Evolutionary conservation across 2,113 vertebrate genomes (phyloP).

Genomic region (Tenrec ecaudatus): DNA sequence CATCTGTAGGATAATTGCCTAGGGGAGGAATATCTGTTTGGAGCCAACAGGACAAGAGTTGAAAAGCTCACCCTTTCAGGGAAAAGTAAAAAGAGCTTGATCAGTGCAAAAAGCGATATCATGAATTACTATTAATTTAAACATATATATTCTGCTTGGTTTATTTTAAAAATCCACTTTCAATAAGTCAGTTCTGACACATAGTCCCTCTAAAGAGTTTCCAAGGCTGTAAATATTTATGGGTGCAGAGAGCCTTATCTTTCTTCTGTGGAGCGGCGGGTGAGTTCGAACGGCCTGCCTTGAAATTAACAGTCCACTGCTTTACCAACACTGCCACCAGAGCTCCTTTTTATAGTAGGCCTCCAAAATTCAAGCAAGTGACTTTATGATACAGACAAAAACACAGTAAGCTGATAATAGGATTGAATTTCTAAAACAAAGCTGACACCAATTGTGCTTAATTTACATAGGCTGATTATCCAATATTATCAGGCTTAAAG

Average conservation of each 20-base stretch:
- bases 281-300: not conserved
- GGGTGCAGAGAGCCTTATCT: not conserved
- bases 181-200: not conserved
- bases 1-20: not conserved
- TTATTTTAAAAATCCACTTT: not conserved
- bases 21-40: not conserved
- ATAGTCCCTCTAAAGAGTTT: not conserved
- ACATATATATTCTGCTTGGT: slow-evolving; percentile 26
- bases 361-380: not conserved
- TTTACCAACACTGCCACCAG: not conserved
- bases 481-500: slow-evolving; percentile 53
- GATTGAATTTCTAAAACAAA: slow-evolving; percentile 50
- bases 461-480: slow-evolving; percentile 35
- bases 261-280: not conserved
- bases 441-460: not conserved
- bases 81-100: slow-evolving; percentile 36
- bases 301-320: not conserved
- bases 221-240: not conserved
- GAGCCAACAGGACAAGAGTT: not conserved
- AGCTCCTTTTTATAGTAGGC: not conserved
- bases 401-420: slow-evolving; percentile 36
- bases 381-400: slow-evolving; percentile 19
- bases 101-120: not conserved
- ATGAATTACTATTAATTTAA: not conserved
- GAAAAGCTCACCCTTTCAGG: not conserved